Percentiles rank a stretch among this genome's conserved stretches.
These are phyloP conservation scores for Pteropus rufus DNA, from an alignment of 2,797 vertebrate species.

Conservation along the genomic window DNA sequence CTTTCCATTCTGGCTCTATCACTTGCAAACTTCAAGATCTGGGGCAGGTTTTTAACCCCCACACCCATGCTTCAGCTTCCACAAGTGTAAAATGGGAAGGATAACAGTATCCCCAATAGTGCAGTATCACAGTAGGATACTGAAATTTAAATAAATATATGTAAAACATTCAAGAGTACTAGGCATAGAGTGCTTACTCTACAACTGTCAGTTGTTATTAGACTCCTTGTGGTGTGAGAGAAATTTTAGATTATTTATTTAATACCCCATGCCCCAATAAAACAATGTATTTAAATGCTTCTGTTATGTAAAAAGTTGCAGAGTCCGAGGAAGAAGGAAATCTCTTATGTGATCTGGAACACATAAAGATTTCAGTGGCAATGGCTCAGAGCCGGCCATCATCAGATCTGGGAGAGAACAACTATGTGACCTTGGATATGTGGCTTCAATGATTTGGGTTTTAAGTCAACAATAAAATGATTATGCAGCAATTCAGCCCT, in stretches of 20 bases:
- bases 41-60: not conserved
- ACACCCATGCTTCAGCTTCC: not conserved
- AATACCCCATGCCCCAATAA: not conserved
- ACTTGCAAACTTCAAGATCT: not conserved
- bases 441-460: not conserved
- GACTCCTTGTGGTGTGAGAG: not conserved
- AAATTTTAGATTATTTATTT: not conserved
- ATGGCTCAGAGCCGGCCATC: not conserved
- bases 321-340: not conserved
- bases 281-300: conserved; percentile 3
- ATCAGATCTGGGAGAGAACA: not conserved
- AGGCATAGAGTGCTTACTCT: not conserved
- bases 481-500: not conserved
- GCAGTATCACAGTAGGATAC: not conserved
- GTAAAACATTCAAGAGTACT: not conserved
- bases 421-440: not conserved
- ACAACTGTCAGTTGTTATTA: not conserved
- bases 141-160: not conserved
- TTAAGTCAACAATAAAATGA: conserved; percentile 8
- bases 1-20: not conserved
- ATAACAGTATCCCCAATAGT: not conserved
- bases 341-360: not conserved
- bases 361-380: not conserved
- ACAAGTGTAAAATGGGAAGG: not conserved
- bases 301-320: not conserved